phyloP scores from a whole-genome alignment of 1,140 invertebrate species.

The Drosophila tropicalis region DNA sequence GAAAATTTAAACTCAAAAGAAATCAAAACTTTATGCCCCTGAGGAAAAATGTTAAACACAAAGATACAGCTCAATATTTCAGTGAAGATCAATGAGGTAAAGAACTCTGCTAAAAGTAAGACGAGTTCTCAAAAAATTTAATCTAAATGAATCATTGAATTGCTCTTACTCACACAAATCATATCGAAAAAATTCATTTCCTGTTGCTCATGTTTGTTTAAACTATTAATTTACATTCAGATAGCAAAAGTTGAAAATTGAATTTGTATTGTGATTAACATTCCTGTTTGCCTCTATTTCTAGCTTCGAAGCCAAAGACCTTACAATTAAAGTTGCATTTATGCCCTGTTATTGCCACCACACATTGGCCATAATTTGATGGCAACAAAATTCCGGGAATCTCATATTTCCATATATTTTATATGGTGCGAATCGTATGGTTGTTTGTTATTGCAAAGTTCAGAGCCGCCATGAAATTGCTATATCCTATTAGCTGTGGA shows the following conservation, averaged over 20 bases:
- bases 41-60: not conserved
- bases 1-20: not conserved
- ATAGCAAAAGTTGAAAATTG: not conserved
- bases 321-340: not conserved
- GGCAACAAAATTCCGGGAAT: conserved; percentile 54
- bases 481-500: conserved; percentile 46
- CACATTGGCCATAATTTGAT: conserved; percentile 1
- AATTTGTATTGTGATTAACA: not conserved
- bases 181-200: not conserved
- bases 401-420: conserved; percentile 65
- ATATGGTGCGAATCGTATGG: conserved; percentile 52
- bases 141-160: not conserved
- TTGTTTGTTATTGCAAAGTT: conserved; percentile 44
- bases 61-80: too few relatives aligned
- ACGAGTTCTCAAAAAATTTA: too few relatives aligned
- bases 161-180: not conserved
- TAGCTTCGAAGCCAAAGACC: not conserved
- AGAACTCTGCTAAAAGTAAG: too few relatives aligned
- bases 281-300: conserved; percentile 13
- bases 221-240: not conserved
- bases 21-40: not conserved
- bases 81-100: too few relatives aligned
- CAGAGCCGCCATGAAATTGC: conserved; percentile 49
- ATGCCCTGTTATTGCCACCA: not conserved
- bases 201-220: not conserved